Evolutionary conservation across 2,113 vertebrate species (phyloP), one percentile per base, ranked within the genome.

Genomic region (Microcebus ravelobensis): DNA sequence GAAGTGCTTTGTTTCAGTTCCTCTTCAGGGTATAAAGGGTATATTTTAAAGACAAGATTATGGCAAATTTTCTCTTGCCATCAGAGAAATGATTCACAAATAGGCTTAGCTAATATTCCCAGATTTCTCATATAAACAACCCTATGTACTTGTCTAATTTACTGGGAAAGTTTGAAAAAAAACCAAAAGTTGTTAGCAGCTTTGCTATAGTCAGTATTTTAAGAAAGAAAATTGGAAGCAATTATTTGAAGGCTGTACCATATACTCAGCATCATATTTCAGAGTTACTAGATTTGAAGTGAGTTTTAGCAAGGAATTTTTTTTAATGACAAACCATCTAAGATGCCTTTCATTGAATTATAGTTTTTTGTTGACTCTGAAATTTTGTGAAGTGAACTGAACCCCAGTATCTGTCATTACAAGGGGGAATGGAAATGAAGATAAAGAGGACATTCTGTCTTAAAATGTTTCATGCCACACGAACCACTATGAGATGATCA

Each of bases 1-100:
- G 29, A 97, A 97, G 74, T 63, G 48, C 17, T 77, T 14, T 73
- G 89, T 97, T 96, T 94, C 95, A n/a, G 61, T 90, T 96, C 96
- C 95, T 97, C 63, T 87, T 57, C 14, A 12, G 17, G 55, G 31
- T 12, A 8, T 18, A 27, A 23, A 45, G 12, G 7, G 14, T 15
- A 27, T 1, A n/a, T 61, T 50, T 63, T 34, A 55, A n/a, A 31
- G 12, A 55, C 12, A 21, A 87, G 59, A 39, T 12, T 18, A 29
- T 4, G 21, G 10, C 55, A 29, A 14, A 61, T 36, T 61, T 77
- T 87, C 87, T 90, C 39, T 15, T 57, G 52, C 70, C 10, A n/a
- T 48, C 3, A 57, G 48, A 91, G 70, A 73, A 82, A 31, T 13
- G 45, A 71, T 83, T 90, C 55, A 63, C 29, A 50, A 23, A 79